Base-by-base conservation (phyloP, 1,140 invertebrate genomes). In the Forficula auricularia region DNA sequence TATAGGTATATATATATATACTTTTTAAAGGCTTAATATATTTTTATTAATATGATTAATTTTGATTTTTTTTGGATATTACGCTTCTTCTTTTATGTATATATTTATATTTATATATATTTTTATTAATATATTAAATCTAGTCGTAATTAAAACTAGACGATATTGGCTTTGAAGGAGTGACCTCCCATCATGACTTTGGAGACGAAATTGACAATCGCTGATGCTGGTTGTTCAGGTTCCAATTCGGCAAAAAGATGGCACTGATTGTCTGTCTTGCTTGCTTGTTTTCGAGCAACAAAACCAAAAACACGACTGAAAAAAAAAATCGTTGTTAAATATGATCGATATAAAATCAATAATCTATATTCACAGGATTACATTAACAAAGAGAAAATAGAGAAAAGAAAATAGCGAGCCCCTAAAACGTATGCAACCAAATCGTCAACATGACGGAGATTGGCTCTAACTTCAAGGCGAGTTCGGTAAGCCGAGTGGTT, bases 231-330 rank as follows among this genome's bases (percentile, higher is more conserved):
- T 56, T 97, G 91, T 54, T 90, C 87, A 8, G 86, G 81, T 56
- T 95, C 88, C 20, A 94, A 66, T 62, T 97, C 92, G 12, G 88
- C 89, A 63, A 97, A 95, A 34, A 97, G 71, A 69, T 96, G 91
- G 63, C 91, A 96, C 60, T 90, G 82, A 65, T 97, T 97, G 61
- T 95, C 88, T 27, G 75, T 72, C 48, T 73, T 75, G 43, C 77
- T 73, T 19, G 73, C 75, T 40, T 72, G 76, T 60, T 89, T 83
- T 38, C 87, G 71, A 2, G 91, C 88, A 20, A 97, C 87, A 64
- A 96, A 96, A 19, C 89, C 91, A 63, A 96, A 96, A 48, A 83
- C 79, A 42, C 80, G 74, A 55, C 83, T 87, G 64, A 3, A 66
- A 69, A 55, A 38, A 49, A 48, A 50, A 32, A 46, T n/a, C n/a